These are phyloP conservation scores for Columba guinea DNA, from an alignment of 2,797 vertebrate species.

Conservation along the genomic window DNA sequence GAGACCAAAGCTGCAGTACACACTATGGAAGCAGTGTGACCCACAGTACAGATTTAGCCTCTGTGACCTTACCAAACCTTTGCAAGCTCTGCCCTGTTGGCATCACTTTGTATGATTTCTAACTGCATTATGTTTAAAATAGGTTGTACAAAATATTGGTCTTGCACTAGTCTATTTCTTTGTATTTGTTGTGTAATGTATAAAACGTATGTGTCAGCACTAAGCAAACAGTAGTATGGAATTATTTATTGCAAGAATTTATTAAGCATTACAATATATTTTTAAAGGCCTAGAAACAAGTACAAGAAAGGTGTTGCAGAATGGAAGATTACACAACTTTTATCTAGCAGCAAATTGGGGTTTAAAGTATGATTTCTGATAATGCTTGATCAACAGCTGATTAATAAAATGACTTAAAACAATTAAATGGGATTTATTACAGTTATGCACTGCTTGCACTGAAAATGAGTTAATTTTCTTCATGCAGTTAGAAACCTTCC, in stretches of 20 bases:
- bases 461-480: too few species aligned
- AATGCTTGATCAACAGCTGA: too few species aligned
- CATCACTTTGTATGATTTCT: background rate
- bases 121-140: background rate
- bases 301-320: background rate
- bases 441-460: too few species aligned
- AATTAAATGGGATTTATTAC: too few species aligned
- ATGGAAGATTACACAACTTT: too few species aligned
- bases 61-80: background rate
- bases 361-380: too few species aligned
- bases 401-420: too few species aligned
- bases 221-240: background rate
- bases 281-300: background rate
- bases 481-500: too few species aligned
- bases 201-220: fast-evolving
- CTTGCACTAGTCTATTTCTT: background rate
- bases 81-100: fast-evolving
- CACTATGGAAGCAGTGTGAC: fast-evolving
- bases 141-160: background rate
- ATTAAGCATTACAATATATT: background rate
- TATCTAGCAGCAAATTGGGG: too few species aligned
- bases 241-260: background rate
- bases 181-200: background rate
- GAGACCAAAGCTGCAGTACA: background rate
- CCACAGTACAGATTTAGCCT: too few species aligned